These are phyloP conservation scores for Therioaphis trifolii DNA, from an alignment of 2,888 invertebrate species.

Conservation along the genomic window DNA sequence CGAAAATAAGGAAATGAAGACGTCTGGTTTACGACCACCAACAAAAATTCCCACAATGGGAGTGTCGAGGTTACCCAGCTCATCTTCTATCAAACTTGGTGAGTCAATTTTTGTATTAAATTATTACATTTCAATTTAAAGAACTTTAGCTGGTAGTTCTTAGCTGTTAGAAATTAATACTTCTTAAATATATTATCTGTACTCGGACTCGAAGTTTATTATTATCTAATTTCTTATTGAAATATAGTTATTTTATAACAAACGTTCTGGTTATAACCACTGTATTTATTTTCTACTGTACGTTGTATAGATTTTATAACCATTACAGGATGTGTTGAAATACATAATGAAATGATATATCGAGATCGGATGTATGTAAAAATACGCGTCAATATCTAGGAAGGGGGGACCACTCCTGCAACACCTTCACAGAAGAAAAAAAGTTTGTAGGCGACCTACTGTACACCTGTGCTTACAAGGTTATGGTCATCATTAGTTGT, in stretches of 20 bases:
- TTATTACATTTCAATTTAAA: neutral
- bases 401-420: slow-evolving; percentile 61
- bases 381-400: slow-evolving; percentile 41
- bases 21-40: slow-evolving; percentile 76
- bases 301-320: neutral
- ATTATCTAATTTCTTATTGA: too few relatives aligned
- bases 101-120: slow-evolving; percentile 26
- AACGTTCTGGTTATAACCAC: too few relatives aligned
- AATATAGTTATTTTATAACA: too few relatives aligned
- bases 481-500: slow-evolving; percentile 58
- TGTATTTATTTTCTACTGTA: too few relatives aligned
- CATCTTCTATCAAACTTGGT: slow-evolving; percentile 58
- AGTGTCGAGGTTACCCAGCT: slow-evolving; percentile 59
- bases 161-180: too few relatives aligned
- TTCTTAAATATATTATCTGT: too few relatives aligned
- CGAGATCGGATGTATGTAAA: slow-evolving; percentile 37
- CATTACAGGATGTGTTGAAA: slow-evolving; percentile 38
- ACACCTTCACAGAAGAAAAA: slow-evolving; percentile 56
- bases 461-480: slow-evolving; percentile 53
- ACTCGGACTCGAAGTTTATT: too few relatives aligned
- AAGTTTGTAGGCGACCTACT: slow-evolving; percentile 55
- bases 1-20: slow-evolving; percentile 68
- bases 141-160: too few relatives aligned
- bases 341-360: slow-evolving; percentile 41
- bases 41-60: slow-evolving; percentile 72